These are phyloP conservation scores for Drosophila rellima DNA, from an alignment of 2,888 invertebrate species.

Conservation along the genomic window DNA sequence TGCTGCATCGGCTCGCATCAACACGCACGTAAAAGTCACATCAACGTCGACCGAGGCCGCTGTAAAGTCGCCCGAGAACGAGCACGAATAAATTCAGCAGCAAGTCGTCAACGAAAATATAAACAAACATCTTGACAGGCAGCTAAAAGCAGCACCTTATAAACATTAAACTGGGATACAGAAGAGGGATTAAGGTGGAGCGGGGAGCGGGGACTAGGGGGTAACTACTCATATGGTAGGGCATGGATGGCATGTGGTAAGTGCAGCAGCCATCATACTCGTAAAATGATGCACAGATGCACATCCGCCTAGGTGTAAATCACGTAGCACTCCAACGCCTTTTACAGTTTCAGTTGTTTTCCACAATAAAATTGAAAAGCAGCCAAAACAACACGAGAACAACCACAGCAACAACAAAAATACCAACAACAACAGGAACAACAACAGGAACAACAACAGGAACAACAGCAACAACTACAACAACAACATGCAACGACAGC, in stretches of 20 bases:
- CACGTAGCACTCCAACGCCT: conserved; percentile 77
- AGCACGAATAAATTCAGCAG: conserved; percentile 49
- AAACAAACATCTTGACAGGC: conserved; percentile 68
- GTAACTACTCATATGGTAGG: conserved; percentile 5
- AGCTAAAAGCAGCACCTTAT: conserved; percentile 80
- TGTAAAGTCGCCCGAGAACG: conserved; percentile 55
- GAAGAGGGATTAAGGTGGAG: neutral
- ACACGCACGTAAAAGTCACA: conserved; percentile 75
- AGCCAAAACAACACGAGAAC: conserved; percentile 58
- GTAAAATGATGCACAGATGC: conserved; percentile 67
- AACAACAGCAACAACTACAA: conserved; percentile 37
- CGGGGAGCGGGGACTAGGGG: neutral
- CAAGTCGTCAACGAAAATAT: conserved; percentile 70
- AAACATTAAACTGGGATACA: conserved; percentile 67
- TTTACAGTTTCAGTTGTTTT: conserved; percentile 76
- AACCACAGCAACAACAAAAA: conserved; percentile 24
- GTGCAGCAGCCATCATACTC: conserved; percentile 47
- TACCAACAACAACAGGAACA: conserved; percentile 37
- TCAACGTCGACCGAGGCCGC: conserved; percentile 46
- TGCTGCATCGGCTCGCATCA: conserved; percentile 52
- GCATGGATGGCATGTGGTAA: conserved; percentile 38
- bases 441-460: conserved; percentile 47
- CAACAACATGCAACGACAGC: conserved; percentile 51
- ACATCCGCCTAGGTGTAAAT: conserved; percentile 77
- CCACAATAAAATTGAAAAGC: conserved; percentile 79